A percentile compares a stretch with the other conserved stretches of the same genome.
Evolutionary conservation across 2,113 vertebrate species (phyloP).

Genomic region (Nibea albiflora): DNA sequence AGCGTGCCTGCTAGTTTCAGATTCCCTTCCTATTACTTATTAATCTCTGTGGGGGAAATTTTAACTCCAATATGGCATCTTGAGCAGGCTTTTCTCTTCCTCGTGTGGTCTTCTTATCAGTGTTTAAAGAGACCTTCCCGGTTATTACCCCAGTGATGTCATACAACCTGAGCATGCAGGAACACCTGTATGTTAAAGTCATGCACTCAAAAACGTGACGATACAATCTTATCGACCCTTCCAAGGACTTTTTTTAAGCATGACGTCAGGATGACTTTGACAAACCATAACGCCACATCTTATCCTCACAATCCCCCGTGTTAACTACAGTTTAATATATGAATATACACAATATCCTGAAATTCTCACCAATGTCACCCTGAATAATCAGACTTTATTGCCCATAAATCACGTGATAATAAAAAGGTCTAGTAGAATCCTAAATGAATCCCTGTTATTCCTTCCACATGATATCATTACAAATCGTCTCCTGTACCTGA

Average conservation of each 20-base stretch:
- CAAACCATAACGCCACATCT: background rate
- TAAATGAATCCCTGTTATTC: background rate
- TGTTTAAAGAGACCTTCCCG: conserved; percentile 11
- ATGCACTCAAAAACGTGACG: background rate
- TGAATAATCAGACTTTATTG: conserved; percentile 12
- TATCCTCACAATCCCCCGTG: background rate
- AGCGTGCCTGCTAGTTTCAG: background rate
- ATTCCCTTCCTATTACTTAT: conserved; percentile 47
- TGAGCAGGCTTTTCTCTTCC: conserved; percentile 14
- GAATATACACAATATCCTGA: background rate
- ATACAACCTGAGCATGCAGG: background rate
- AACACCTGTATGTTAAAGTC: background rate
- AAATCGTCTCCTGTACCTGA: background rate
- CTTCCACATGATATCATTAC: background rate
- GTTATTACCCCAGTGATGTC: conserved; percentile 16
- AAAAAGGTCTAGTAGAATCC: background rate
- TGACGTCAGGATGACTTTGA: background rate
- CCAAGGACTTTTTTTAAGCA: background rate
- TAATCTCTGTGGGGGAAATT: conserved; percentile 22
- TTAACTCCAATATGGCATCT: background rate
- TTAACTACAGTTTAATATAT: conserved; percentile 1
- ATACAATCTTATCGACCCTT: conserved; percentile 3
- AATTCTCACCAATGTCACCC: background rate
- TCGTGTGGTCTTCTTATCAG: conserved; percentile 46
- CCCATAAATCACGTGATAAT: background rate